phyloP scores from a whole-genome alignment of 2,113 vertebrate genomes.

The Butastur rufipennis region DNA sequence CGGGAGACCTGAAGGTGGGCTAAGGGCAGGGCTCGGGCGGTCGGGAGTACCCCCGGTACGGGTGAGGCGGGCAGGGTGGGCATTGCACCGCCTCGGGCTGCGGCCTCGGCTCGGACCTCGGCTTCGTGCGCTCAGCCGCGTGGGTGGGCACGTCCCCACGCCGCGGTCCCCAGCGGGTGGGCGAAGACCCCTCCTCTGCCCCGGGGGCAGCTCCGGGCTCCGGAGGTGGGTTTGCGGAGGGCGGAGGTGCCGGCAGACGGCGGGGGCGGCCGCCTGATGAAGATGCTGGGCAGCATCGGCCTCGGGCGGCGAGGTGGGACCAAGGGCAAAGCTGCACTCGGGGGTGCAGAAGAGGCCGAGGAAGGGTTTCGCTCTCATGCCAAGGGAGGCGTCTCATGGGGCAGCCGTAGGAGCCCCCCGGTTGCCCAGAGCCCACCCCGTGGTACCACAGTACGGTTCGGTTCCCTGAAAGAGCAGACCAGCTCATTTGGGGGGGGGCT shows the following conservation, averaged over 20 bases:
- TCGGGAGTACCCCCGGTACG: not conserved
- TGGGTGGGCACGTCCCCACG: accelerated
- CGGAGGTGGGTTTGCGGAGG: not conserved
- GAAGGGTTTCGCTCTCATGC: not conserved
- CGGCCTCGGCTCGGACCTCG: not conserved
- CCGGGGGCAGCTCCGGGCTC: not conserved
- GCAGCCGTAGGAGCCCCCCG: not conserved
- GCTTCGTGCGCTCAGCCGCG: not conserved
- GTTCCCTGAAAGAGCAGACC: not conserved
- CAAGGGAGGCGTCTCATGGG: not conserved
- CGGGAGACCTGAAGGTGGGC: not conserved
- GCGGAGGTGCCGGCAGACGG: accelerated
- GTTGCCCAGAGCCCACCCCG: not conserved
- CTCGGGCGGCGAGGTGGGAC: not conserved
- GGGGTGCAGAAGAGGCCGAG: not conserved
- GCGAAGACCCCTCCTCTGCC: not conserved
- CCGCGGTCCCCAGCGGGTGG: not conserved
- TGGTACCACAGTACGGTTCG: accelerated
- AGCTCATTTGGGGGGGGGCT: not conserved
- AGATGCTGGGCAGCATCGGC: not conserved
- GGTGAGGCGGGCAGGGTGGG: not conserved
- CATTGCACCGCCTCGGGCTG: not conserved
- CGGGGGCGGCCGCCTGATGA: not conserved
- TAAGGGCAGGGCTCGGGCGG: accelerated
- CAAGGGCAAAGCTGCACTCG: accelerated